phyloP scores from a whole-genome alignment of 2,888 invertebrate species.

The Sepioteuthis lessoniana region DNA sequence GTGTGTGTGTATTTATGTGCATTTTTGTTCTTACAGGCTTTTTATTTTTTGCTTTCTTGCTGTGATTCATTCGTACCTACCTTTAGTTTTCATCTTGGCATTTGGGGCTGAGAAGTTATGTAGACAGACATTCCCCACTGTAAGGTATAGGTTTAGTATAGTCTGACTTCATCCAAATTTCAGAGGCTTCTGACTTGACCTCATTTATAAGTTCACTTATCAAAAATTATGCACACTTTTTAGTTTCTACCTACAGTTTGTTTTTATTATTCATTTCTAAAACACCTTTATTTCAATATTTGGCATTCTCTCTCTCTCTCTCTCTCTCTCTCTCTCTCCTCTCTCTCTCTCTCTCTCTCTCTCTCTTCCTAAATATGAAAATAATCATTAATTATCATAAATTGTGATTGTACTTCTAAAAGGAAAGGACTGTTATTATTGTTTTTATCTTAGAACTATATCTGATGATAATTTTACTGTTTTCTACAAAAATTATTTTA shows the following conservation, averaged over 20 bases:
- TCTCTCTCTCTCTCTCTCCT: too few relatives aligned
- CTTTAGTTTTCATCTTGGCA: conserved; percentile 33
- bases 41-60: background rate
- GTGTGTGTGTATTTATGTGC: background rate
- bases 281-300: background rate
- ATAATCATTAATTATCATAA: background rate
- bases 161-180: background rate
- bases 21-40: background rate
- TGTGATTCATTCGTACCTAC: background rate
- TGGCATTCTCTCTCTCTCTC: background rate
- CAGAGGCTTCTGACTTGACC: background rate
- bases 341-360: too few relatives aligned
- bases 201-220: background rate
- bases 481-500: background rate
- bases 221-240: background rate
- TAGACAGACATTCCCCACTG: background rate
- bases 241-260: background rate
- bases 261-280: background rate
- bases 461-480: background rate
- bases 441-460: background rate
- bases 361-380: background rate
- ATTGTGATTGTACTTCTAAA: too few relatives aligned
- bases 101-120: background rate
- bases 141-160: too few relatives aligned
- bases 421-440: too few relatives aligned